Base-by-base conservation (phyloP, 2,888 invertebrate genomes). In the Choristoneura rosaceana region DNA sequence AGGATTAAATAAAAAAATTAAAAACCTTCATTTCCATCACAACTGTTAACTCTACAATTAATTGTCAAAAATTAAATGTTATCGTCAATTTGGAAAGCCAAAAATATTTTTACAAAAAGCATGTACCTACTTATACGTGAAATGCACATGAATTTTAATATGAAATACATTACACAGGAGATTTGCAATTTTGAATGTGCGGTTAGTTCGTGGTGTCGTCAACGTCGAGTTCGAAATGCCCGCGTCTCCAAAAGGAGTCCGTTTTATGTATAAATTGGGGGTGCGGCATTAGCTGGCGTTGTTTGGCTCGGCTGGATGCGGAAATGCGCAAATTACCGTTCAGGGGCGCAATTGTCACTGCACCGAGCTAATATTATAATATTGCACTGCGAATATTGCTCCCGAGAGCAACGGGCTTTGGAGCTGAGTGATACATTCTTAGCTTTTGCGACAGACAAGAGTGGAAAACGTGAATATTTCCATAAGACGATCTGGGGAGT, bases 311-410 rank as follows among this genome's bases (percentile, higher is more conserved):
- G 67, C 62, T 71, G 62, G 68, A 63, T 71, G 73, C 87, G 91
- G 91, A 90, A 88, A 90, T 87, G 86, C 84, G 83, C 81, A 88
- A 87, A 90, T 88, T 88, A 86, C 81, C 83, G 82, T 80, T 84
- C 87, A 86, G 84, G 85, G 87, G 84, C 88, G 82, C 80, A 82
- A 82, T 83, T 84, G 84, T 79, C 78, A 81, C 81, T 81, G 77
- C 76, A 76, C 76, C 74, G 58, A 41, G 71, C 68, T 71, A 71
- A 71, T 71, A 67, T 67, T 62, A 63, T 68, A 47, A 71, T 71
- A 71, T 62, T 71, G 71, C 62, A 71, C 68, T 43, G 61, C 61
- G 71, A 66, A 71, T 71, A 71, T 67, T 66, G 71, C 66, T 61
- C 61, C 14, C 55, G 61, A 45, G 71, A 62, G 50, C 41, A 59